phyloP scores from a whole-genome alignment of 1,140 invertebrate species.

The Zaprionus lachaisei region DNA sequence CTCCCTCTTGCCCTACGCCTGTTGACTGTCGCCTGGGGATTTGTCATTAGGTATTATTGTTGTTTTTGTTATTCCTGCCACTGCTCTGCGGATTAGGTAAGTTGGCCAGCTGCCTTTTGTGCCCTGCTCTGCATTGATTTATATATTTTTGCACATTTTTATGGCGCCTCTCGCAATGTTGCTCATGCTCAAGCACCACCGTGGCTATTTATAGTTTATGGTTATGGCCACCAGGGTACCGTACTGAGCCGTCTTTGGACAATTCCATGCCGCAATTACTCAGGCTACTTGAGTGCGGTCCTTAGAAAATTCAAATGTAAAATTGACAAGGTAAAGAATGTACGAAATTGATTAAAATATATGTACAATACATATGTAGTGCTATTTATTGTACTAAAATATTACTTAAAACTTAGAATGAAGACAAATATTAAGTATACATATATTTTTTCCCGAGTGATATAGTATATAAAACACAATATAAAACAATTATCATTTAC shows the following conservation, averaged over 20 bases:
- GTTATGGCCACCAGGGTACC: conserved; percentile 19
- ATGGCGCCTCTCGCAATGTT: conserved; percentile 26
- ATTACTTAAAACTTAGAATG: too few relatives aligned
- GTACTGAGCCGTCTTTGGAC: not conserved
- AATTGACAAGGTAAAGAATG: too few relatives aligned
- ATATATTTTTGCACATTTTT: conserved; percentile 72
- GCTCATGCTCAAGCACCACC: not conserved
- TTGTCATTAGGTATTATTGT: conserved; percentile 63
- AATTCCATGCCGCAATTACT: conserved; percentile 16
- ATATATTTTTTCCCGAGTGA: too few relatives aligned
- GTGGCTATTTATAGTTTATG: conserved; percentile 43
- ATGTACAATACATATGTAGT: not conserved
- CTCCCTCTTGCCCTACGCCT: not conserved
- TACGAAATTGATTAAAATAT: not conserved
- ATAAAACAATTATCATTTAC: too few relatives aligned
- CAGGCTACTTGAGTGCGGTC: not conserved
- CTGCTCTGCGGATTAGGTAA: conserved; percentile 40
- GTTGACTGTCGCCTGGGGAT: conserved; percentile 56
- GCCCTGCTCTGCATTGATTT: conserved; percentile 60
- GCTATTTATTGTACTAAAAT: too few relatives aligned
- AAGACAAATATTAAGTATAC: too few relatives aligned
- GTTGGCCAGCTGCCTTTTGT: conserved; percentile 41
- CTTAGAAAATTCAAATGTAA: too few relatives aligned
- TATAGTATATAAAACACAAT: too few relatives aligned
- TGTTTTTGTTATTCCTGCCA: conserved; percentile 2